Evolutionary conservation across 2,113 vertebrate genomes (phyloP).

Genomic region (Chrysemys picta): DNA sequence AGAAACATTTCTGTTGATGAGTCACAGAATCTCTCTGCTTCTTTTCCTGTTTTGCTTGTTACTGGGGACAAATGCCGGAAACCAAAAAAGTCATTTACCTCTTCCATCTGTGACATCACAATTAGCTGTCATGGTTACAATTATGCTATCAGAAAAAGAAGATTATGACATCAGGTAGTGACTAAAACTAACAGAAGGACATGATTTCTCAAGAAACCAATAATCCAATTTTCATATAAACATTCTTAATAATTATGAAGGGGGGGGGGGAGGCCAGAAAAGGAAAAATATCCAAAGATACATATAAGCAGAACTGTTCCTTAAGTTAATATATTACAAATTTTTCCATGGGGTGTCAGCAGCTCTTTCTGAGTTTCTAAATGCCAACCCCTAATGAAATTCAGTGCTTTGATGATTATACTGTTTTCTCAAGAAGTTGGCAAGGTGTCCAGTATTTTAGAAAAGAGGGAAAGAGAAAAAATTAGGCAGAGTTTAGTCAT

Average conservation of each 20-base stretch:
- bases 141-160: neutral
- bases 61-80: neutral
- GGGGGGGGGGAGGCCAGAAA: neutral
- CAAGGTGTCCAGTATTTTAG: neutral
- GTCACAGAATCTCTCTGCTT: neutral
- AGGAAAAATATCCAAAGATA: neutral
- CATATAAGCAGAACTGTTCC: neutral
- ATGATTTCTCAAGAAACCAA: neutral
- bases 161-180: neutral
- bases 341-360: slow-evolving; percentile 5
- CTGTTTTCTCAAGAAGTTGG: slow-evolving; percentile 21
- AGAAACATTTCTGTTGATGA: neutral
- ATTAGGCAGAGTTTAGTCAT: neutral
- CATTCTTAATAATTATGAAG: neutral
- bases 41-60: neutral
- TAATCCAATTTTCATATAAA: neutral
- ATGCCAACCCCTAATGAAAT: slow-evolving; percentile 21
- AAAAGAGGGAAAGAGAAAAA: neutral
- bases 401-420: neutral
- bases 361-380: neutral
- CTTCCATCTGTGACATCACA: neutral
- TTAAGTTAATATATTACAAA: neutral
- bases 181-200: neutral
- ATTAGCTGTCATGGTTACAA: neutral
- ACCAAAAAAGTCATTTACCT: neutral